Base-by-base conservation (phyloP, 2,113 vertebrate species). In the Nyctibius bracteatus region DNA sequence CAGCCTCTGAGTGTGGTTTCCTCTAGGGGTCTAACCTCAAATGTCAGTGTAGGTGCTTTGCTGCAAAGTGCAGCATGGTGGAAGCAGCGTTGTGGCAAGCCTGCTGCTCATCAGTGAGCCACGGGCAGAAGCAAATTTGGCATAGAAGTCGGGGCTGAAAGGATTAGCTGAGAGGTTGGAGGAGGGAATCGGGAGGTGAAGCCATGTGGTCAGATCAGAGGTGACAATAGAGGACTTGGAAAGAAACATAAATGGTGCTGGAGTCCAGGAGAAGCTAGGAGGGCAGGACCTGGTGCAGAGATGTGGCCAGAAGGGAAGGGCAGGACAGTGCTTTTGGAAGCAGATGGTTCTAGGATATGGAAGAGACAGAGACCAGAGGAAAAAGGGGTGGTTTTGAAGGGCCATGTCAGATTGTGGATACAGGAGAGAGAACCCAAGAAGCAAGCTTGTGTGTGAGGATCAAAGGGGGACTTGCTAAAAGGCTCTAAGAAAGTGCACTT, bases 321-420 rank as follows among this genome's bases (percentile, higher is more conserved):
- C 33, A 67, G 20, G 57, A 43, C 44, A 14, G 16, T 81, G 49
- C 62, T 72, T 93, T 83, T 70, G 63, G 61, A 72, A 86, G 59
- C 41, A 66, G 17, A 10, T 75, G 22, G 14, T 27, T 63, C 3
- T 16, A 44, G 37, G 37, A n/a, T 41, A 37, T n/a, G 58, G 44
- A 83, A 54, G 58, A 81, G 58, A 52, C 4, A 24, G 47, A 79
- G 14, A 20, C 14, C 11, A 27, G 55, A 37, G 72, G 46, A 52
- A 88, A 70, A 41, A 12, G 11, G 54, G 8, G 6, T 79, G 23
- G 24, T 90, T 90, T 57, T 82, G 22, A 77, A 94, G 24, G 58
- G 6, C 41, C 22, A 5, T 2, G 0, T 77, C 14, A 37, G 21
- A 19, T 61, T 2, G 1, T 65, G n/a, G 27, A 9, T 41, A 46